Evolutionary conservation across 2,113 vertebrate genomes (phyloP).

Genomic region (Sakesphorus luctuosus): DNA sequence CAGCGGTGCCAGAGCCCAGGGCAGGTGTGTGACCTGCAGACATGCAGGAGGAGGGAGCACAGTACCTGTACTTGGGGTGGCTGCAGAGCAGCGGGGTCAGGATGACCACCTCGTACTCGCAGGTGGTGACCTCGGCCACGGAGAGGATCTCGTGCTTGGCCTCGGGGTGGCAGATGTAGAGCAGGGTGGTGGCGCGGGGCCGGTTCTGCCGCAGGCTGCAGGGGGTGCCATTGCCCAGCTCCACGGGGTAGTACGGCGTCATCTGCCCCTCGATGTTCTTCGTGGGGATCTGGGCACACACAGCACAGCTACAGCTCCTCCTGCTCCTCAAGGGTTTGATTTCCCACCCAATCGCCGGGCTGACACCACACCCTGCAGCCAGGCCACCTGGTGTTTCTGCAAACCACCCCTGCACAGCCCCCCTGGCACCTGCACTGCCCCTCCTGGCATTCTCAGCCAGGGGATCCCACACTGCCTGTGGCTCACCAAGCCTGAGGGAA

Average conservation of each 20-base stretch:
- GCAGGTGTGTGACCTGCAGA: too few species aligned
- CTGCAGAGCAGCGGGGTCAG: conserved; percentile 93
- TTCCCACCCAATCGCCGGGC: too few species aligned
- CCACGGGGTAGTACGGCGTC: conserved; percentile 90
- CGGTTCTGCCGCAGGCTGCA: conserved; percentile 89
- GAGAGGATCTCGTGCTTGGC: conserved; percentile 98
- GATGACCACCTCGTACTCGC: conserved; percentile 97
- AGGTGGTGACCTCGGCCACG: conserved; percentile 94
- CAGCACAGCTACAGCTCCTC: background rate
- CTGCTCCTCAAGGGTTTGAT: background rate
- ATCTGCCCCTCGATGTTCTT: conserved; percentile 99
- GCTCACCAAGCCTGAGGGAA: background rate
- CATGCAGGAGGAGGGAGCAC: too few species aligned
- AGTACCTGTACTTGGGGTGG: conserved; percentile 95
- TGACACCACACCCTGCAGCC: background rate
- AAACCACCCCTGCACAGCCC: background rate
- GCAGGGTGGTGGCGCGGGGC: conserved; percentile 86
- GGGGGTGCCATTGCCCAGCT: conserved; percentile 94
- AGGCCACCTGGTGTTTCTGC: background rate
- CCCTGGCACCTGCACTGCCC: background rate
- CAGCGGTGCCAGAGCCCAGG: too few species aligned
- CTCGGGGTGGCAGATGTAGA: conserved; percentile 97
- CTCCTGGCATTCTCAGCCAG: background rate
- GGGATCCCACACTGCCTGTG: background rate
- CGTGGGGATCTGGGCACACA: conserved; percentile 77